Conservation (phyloP, 2,888 invertebrate species). For the Ennomos erosarius region DNA sequence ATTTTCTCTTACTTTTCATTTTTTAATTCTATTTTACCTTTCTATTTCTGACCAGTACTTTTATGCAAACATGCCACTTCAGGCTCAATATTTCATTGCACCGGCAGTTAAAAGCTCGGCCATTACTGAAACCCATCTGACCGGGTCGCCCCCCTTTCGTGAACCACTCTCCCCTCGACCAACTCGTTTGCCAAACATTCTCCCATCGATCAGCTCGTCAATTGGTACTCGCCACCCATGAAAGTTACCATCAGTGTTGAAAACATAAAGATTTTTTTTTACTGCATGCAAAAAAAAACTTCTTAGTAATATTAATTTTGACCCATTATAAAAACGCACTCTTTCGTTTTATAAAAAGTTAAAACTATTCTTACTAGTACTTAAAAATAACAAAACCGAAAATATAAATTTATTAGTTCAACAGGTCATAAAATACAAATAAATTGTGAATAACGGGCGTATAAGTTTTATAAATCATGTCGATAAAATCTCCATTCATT, state of each 20-base stretch:
- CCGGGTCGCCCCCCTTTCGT: conserved; percentile 8
- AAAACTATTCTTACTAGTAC: too few species aligned
- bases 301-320: too few species aligned
- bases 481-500: not conserved
- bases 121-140: conserved; percentile 15
- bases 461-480: not conserved
- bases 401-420: too few species aligned
- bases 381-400: too few species aligned
- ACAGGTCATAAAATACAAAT: not conserved
- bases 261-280: too few species aligned
- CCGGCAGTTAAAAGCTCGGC: conserved; percentile 20
- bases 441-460: too few species aligned
- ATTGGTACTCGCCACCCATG: not conserved
- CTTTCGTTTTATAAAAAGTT: too few species aligned
- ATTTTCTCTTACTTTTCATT: too few species aligned
- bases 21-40: not conserved
- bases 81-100: conserved; percentile 8
- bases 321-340: too few species aligned
- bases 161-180: conserved; percentile 8
- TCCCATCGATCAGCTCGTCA: not conserved
- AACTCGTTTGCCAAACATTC: conserved; percentile 13
- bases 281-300: too few species aligned
- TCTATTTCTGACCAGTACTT: conserved; percentile 6
- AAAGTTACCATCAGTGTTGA: not conserved
- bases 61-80: conserved; percentile 7